Evolutionary conservation across 1,140 invertebrate genomes (phyloP).

Genomic region (Danaus melanippus): DNA sequence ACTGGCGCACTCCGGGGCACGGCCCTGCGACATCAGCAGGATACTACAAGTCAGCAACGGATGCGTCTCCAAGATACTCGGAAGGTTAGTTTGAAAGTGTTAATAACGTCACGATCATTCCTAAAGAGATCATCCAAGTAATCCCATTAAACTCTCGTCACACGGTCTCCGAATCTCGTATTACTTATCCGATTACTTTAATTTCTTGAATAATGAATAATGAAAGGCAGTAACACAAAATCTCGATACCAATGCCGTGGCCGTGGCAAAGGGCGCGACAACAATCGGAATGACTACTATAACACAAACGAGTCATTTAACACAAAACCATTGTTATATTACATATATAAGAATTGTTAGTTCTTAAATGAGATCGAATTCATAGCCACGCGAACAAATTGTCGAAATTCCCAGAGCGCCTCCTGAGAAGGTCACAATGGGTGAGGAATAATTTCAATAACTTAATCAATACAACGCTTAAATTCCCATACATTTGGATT

Average conservation of each 20-base stretch:
- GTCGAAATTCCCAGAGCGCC: slow-evolving; percentile 60
- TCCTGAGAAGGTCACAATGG: slow-evolving; percentile 36
- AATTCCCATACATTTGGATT: slow-evolving; percentile 59
- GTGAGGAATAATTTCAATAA: slow-evolving; percentile 57
- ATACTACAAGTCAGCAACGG: slow-evolving; percentile 97
- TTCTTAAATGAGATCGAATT: slow-evolving; percentile 46
- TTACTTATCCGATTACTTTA: too few relatives aligned
- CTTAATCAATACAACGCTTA: slow-evolving; percentile 66
- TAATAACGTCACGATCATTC: neutral
- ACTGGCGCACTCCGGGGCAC: slow-evolving; percentile 94
- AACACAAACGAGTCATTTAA: slow-evolving; percentile 55
- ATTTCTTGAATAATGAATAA: too few relatives aligned
- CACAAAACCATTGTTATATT: slow-evolving; percentile 51
- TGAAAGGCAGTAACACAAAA: too few relatives aligned
- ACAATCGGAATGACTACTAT: slow-evolving; percentile 49
- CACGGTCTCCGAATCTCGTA: too few relatives aligned
- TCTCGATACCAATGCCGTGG: too few relatives aligned
- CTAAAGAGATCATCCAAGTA: too few relatives aligned
- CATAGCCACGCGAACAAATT: slow-evolving; percentile 62
- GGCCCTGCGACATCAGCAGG: slow-evolving; percentile 97
- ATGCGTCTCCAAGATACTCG: slow-evolving; percentile 95
- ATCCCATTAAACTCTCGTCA: too few relatives aligned
- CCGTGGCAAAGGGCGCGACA: slow-evolving; percentile 26
- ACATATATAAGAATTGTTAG: slow-evolving; percentile 38
- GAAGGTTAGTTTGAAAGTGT: slow-evolving; percentile 78